A percentile compares a stretch with the other conserved stretches of the same genome.
phyloP scores from a whole-genome alignment of 2,888 invertebrate species.

The Doris montereyensis region DNA sequence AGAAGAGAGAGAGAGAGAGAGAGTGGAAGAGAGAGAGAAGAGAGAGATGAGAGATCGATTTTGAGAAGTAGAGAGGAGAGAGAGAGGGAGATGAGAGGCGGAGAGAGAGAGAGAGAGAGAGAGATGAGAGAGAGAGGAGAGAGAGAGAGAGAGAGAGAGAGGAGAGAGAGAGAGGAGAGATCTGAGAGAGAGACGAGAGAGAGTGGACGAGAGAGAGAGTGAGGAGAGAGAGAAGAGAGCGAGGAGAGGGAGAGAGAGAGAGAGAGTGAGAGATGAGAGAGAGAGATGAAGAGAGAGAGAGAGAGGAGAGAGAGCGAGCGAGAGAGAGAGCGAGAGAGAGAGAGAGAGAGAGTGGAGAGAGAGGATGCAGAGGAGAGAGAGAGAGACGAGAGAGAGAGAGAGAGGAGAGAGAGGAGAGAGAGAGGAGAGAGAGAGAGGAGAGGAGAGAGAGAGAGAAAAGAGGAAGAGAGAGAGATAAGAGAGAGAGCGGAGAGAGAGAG shows the following conservation, averaged over 20 bases:
- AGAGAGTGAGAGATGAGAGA: neutral
- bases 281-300: neutral
- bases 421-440: too few species aligned
- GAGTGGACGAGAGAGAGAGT: neutral
- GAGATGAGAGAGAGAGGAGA: constrained; percentile 38
- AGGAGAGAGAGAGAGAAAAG: too few species aligned
- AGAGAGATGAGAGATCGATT: too few species aligned
- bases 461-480: too few species aligned
- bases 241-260: neutral
- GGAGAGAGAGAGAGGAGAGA: neutral
- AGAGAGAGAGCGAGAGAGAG: too few species aligned
- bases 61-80: constrained; percentile 1
- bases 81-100: too few species aligned
- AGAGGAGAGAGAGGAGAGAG: neutral
- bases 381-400: too few species aligned
- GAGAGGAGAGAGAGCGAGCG: too few species aligned
- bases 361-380: neutral
- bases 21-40: too few species aligned
- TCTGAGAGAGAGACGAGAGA: neutral
- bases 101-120: too few species aligned
- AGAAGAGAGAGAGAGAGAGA: too few species aligned
- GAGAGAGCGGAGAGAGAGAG: too few species aligned
- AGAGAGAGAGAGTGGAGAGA: neutral
- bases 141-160: constrained; percentile 3
- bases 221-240: neutral